Conservation (phyloP, 1,140 invertebrate species). For the Orchesella cincta region DNA sequence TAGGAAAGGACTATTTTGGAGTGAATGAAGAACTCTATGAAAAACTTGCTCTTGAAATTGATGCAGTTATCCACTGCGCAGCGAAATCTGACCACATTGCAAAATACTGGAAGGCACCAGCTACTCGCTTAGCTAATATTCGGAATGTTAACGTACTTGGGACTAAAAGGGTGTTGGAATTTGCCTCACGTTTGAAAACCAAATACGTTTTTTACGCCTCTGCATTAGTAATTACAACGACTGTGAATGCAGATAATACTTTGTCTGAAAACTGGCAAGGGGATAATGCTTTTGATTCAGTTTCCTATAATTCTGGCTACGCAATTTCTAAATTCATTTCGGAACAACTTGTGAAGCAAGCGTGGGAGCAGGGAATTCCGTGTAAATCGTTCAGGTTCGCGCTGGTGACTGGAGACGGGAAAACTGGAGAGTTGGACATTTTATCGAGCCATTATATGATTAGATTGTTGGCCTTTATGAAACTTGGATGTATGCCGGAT, state of each 20-base stretch:
- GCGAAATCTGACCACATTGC: not conserved
- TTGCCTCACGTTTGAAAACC: not conserved
- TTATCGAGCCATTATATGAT: not conserved
- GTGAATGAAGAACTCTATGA: not conserved
- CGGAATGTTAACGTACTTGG: slow-evolving; percentile 6
- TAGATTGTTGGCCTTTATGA: not conserved
- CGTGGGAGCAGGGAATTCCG: not conserved
- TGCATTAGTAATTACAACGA: not conserved
- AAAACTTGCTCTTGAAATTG: not conserved
- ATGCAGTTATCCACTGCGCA: slow-evolving; percentile 6
- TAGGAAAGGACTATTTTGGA: not conserved
- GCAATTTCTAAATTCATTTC: not conserved
- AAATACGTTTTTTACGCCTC: slow-evolving; percentile 13
- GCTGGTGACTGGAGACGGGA: not conserved
- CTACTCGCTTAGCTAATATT: not conserved
- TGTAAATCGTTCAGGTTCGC: not conserved
- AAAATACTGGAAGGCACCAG: slow-evolving; percentile 13
- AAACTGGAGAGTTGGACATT: not conserved
- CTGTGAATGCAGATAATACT: not conserved
- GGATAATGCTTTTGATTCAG: not conserved
- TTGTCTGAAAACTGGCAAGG: not conserved
- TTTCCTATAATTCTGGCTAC: not conserved
- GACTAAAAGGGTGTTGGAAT: not conserved
- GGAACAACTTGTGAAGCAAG: not conserved
- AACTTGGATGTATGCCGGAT: slow-evolving; percentile 10